phyloP scores from a whole-genome alignment of 2,888 invertebrate genomes.

The Ditula angustiorana region DNA sequence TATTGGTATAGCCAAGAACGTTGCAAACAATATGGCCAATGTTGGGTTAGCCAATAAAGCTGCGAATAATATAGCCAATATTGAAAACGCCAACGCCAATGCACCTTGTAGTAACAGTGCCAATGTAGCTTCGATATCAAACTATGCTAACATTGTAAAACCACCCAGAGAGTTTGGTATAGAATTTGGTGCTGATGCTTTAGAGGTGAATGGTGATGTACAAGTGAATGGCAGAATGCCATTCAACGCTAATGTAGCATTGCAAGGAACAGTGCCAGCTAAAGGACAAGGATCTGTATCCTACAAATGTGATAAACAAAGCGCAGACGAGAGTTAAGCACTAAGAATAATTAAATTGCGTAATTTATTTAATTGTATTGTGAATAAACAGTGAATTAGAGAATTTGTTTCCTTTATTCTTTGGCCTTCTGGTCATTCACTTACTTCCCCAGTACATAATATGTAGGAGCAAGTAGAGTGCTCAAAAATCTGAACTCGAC shows the following conservation, averaged over 20 bases:
- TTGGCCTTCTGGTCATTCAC: not conserved
- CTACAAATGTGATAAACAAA: slow-evolving; percentile 44
- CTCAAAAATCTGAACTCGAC: too few species aligned
- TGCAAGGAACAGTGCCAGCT: slow-evolving; percentile 63
- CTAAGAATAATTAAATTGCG: not conserved
- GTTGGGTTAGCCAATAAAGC: not conserved
- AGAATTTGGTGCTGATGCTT: slow-evolving; percentile 59
- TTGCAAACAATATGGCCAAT: not conserved
- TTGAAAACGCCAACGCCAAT: not conserved
- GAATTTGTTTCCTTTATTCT: not conserved
- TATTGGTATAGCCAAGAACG: not conserved
- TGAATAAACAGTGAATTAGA: slow-evolving; percentile 9
- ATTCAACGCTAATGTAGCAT: slow-evolving; percentile 58
- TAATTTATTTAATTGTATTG: slow-evolving; percentile 8
- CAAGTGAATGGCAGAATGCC: slow-evolving; percentile 65
- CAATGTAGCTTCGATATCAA: not conserved
- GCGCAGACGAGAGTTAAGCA: not conserved
- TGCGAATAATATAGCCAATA: not conserved
- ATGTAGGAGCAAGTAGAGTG: too few species aligned
- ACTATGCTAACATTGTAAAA: slow-evolving; percentile 24
- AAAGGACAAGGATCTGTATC: slow-evolving; percentile 60
- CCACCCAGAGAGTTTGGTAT: slow-evolving; percentile 55
- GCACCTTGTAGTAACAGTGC: not conserved
- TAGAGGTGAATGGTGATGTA: slow-evolving; percentile 65
- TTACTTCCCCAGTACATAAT: too few species aligned